Conservation (phyloP, 2,113 vertebrate genomes). For the Eonycteris spelaea region DNA sequence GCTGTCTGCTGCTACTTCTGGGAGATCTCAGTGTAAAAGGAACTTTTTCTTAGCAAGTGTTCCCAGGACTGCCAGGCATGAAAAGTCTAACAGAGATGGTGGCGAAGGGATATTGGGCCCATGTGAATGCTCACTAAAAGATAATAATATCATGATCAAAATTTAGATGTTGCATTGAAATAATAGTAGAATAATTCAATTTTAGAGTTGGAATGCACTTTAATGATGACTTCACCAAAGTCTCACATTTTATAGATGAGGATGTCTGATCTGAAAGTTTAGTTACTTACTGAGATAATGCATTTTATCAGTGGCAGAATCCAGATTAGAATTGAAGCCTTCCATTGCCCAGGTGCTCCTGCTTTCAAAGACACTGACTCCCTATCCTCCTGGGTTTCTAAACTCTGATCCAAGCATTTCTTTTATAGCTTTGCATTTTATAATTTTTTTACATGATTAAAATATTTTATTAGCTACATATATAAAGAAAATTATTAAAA, state of each 20-base stretch:
- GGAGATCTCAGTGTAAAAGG: not conserved
- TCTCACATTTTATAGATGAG: not conserved
- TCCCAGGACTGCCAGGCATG: not conserved
- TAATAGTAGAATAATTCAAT: not conserved
- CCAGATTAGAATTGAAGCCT: not conserved
- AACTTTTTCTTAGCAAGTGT: not conserved
- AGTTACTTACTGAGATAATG: not conserved
- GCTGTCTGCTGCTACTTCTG: not conserved
- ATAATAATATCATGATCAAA: not conserved
- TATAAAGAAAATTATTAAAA: not conserved
- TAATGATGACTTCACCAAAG: not conserved
- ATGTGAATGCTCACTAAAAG: not conserved
- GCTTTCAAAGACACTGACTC: not conserved
- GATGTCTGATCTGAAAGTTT: not conserved
- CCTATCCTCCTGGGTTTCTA: not conserved
- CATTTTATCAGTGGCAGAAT: not conserved
- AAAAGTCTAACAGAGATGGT: not conserved
- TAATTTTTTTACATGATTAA: not conserved
- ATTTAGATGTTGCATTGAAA: not conserved
- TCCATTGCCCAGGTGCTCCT: not conserved
- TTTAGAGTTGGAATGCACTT: not conserved
- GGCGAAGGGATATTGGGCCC: not conserved
- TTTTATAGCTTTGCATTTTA: not conserved
- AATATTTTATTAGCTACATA: not conserved
- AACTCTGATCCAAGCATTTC: not conserved